Conservation (phyloP, 2,113 vertebrate species). For the Pangasianodon gigas region DNA sequence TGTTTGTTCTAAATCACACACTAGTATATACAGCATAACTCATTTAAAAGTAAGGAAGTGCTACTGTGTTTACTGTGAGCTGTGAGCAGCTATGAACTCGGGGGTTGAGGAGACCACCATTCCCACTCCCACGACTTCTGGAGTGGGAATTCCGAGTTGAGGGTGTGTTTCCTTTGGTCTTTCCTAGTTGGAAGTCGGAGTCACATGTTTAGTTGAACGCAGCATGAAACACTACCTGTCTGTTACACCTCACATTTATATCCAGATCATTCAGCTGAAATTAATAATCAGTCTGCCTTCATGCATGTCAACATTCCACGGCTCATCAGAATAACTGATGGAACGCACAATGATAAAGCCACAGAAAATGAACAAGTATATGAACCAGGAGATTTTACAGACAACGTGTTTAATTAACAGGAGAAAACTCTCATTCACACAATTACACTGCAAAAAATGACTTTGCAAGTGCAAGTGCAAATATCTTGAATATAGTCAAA, state of each 20-base stretch:
- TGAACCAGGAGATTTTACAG: not conserved
- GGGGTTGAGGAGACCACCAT: not conserved
- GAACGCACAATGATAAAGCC: not conserved
- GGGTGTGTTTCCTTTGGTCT: not conserved
- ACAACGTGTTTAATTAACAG: not conserved
- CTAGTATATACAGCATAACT: not conserved
- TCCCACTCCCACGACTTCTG: not conserved
- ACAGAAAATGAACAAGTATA: not conserved
- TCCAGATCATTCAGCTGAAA: not conserved
- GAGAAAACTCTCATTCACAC: not conserved
- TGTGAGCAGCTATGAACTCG: not conserved
- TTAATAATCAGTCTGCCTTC: not conserved
- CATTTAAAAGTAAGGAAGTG: not conserved
- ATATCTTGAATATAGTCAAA: not conserved
- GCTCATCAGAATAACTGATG: not conserved
- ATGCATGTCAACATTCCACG: not conserved
- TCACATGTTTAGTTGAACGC: not conserved
- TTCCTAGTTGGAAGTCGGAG: not conserved
- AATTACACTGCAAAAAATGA: not conserved
- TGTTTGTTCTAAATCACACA: not conserved
- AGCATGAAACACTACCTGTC: not conserved
- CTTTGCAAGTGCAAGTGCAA: not conserved
- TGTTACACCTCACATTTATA: not conserved
- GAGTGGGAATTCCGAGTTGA: not conserved
- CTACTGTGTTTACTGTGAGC: not conserved